Evolutionary conservation across 2,888 invertebrate genomes (phyloP), one percentile per base, ranked within the genome.

Genomic region (Molorchus minor): DNA sequence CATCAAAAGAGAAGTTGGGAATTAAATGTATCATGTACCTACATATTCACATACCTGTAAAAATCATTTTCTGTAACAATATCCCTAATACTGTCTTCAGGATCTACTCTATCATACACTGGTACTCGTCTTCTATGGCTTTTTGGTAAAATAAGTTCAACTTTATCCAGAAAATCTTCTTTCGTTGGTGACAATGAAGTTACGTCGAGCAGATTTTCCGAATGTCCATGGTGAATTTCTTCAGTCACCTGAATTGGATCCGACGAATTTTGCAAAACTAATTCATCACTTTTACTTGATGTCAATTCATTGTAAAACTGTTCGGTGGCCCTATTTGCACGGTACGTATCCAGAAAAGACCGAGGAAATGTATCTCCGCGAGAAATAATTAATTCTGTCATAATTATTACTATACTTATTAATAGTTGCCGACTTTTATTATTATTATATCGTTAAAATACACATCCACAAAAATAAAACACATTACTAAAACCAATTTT

Each of bases 41-140:
- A 16, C 13, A 51, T 15, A 3, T 51, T 7, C 16, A 71, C 73
- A 68, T 72, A 86, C 86, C 85, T 84, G 77, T 86, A 86, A 71
- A 87, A 83, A 75, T 87, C 86, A 72, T 87, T 86, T 73, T 86
- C 86, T 5, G 84, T 84, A 58, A 87, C 84, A 71, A 87, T 86
- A 74, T 86, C 87, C 52, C 86, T 79, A 62, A 87, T 86, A 64
- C 85, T 85, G 69, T 86, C 86, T 73, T 86, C 86, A n/a, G 87
- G 86, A 75, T 86, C 86, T 49, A 86, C 82, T 64, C 83, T 79
- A 71, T 86, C 86, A 69, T 82, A 82, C 5, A 82, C 79, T 21
- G 80, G 78, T 19, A 77, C 74, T 58, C 79, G 74, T 63, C 80
- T 78, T 56, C 76, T 65, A n/a, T 65, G 49, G 30, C 61, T 62